These are phyloP conservation scores for Spodoptera frugiperda DNA, from an alignment of 1,140 invertebrate genomes.

Conservation along the genomic window DNA sequence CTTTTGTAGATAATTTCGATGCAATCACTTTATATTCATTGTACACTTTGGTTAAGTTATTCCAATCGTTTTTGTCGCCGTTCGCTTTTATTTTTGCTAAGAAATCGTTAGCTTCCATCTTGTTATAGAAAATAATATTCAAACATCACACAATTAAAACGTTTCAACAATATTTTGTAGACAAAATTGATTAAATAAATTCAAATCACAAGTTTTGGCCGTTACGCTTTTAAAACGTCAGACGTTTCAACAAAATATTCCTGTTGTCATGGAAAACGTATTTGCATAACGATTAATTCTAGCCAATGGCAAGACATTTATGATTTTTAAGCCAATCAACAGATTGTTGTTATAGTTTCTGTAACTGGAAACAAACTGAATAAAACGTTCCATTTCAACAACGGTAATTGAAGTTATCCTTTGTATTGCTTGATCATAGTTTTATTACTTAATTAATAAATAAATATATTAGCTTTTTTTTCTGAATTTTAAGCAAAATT, in stretches of 20 bases:
- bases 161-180: constrained; percentile 8
- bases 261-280: not conserved
- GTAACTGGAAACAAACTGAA: not conserved
- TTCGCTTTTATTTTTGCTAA: constrained; percentile 69
- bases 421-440: too few relatives aligned
- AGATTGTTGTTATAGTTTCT: too few relatives aligned
- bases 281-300: not conserved
- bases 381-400: not conserved
- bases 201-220: constrained; percentile 4
- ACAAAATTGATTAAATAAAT: not conserved
- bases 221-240: constrained; percentile 28
- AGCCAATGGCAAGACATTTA: not conserved
- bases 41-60: constrained; percentile 61
- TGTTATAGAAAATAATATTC: not conserved
- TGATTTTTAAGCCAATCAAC: too few relatives aligned
- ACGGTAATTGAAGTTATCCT: not conserved
- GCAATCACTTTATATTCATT: constrained; percentile 61
- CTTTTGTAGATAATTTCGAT: constrained; percentile 62
- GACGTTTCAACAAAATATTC: not conserved
- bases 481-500: too few relatives aligned
- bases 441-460: too few relatives aligned
- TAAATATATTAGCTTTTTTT: too few relatives aligned
- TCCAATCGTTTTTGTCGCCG: constrained; percentile 60
- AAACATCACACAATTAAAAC: constrained; percentile 37
- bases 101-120: constrained; percentile 70